Evolutionary conservation across 30 jellyfish, hydroid and myxozoan genomes (phyloP).

Genomic region (Hydra vulgaris): DNA sequence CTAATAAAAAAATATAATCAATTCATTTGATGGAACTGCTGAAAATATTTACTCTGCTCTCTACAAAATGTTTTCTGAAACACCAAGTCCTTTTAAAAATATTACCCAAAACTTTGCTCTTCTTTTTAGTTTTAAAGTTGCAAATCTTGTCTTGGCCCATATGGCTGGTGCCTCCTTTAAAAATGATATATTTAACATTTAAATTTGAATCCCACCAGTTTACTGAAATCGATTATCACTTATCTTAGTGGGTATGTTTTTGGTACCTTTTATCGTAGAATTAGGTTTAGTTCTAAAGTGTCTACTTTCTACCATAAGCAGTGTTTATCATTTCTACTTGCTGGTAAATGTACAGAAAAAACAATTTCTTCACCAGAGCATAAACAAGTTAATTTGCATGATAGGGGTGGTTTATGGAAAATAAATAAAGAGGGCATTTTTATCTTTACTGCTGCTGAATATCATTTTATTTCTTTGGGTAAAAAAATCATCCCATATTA

Average conservation of each 20-base stretch:
- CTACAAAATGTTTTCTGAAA: constrained; percentile 15
- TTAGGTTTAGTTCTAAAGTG: not conserved
- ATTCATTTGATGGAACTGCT: constrained; percentile 43
- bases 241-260: constrained; percentile 15
- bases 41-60: constrained; percentile 25
- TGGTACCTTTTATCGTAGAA: constrained; percentile 12
- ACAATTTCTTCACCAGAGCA: constrained; percentile 21
- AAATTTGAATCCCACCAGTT: not conserved
- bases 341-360: constrained; percentile 13
- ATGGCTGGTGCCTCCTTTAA: constrained; percentile 17
- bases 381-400: constrained; percentile 11
- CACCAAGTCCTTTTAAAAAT: constrained; percentile 15
- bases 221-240: constrained; percentile 3
- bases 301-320: constrained; percentile 14
- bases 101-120: constrained; percentile 16
- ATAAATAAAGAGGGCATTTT: constrained; percentile 20
- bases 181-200: not conserved
- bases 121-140: constrained; percentile 51
- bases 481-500: constrained; percentile 5
- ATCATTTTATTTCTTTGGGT: constrained; percentile 30
- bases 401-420: constrained; percentile 46
- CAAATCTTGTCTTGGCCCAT: constrained; percentile 57
- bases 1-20: constrained; percentile 27
- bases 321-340: not conserved
- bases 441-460: constrained; percentile 33